A percentile compares a stretch with the other conserved stretches of the same genome.
Conservation (phyloP, 2,888 invertebrate species). For the Pseudococcus viburni region DNA sequence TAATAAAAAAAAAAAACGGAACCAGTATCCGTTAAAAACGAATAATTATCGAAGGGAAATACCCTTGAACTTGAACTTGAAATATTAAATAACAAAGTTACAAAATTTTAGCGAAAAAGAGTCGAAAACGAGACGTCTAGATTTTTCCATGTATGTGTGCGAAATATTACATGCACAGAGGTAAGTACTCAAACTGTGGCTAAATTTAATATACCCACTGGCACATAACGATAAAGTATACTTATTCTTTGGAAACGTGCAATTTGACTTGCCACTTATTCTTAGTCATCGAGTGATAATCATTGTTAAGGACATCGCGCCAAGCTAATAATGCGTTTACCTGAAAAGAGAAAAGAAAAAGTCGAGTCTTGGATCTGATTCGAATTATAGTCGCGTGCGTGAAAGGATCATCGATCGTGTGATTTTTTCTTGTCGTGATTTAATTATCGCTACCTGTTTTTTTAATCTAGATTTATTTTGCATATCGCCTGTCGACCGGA, state of each 20-base stretch:
- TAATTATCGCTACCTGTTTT: neutral
- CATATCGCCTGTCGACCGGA: neutral
- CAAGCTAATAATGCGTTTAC: slow-evolving; percentile 6
- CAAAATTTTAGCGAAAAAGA: slow-evolving; percentile 5
- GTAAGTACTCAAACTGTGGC: neutral
- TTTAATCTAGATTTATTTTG: neutral
- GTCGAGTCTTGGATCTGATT: neutral
- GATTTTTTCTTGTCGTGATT: neutral
- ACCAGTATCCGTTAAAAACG: slow-evolving; percentile 45
- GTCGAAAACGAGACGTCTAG: slow-evolving; percentile 23
- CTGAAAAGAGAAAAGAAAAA: slow-evolving; percentile 23
- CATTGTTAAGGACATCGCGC: slow-evolving; percentile 34
- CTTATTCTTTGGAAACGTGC: slow-evolving; percentile 13
- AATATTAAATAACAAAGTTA: slow-evolving; percentile 40
- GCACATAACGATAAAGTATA: slow-evolving; percentile 12
- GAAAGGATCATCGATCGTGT: neutral
- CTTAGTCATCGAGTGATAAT: neutral
- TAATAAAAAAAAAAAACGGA: neutral
- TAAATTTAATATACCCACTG: neutral
- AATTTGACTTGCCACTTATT: slow-evolving; percentile 47
- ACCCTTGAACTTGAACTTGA: slow-evolving; percentile 54
- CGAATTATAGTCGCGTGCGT: neutral
- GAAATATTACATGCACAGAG: neutral
- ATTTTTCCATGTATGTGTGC: neutral
- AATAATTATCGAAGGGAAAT: slow-evolving; percentile 34